phyloP scores from a whole-genome alignment of 2,888 invertebrate genomes.

The Terebella lapidaria region DNA sequence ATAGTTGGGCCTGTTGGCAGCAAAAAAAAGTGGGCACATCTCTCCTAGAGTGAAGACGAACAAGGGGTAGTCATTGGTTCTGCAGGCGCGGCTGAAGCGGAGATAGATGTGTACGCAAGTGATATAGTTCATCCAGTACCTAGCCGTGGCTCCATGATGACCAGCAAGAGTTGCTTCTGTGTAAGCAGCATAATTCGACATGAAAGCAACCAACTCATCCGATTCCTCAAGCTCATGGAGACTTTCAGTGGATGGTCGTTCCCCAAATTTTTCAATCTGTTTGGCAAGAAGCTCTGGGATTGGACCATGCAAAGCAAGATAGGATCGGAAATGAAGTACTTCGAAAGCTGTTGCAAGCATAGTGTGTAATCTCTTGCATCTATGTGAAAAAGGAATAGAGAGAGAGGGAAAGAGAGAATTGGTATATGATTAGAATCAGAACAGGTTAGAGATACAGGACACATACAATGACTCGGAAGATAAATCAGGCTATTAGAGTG shows the following conservation, averaged over 20 bases:
- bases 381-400: no score
- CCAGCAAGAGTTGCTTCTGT: constrained; percentile 3
- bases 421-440: no score
- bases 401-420: no score
- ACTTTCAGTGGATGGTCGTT: neutral
- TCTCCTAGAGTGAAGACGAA: neutral
- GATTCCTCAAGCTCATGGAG: neutral
- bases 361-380: constrained; percentile 25
- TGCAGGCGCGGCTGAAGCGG: neutral
- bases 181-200: neutral
- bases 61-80: neutral
- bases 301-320: constrained; percentile 1
- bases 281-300: no score
- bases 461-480: no score
- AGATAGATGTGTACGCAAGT: neutral
- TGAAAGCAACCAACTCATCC: neutral
- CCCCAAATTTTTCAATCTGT: neutral
- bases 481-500: no score
- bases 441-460: no score
- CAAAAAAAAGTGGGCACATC: constrained; percentile 6
- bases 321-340: constrained; percentile 20
- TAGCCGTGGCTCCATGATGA: constrained; percentile 2
- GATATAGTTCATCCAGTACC: constrained; percentile 3
- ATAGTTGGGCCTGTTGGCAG: constrained; percentile 21
- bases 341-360: constrained; percentile 19